These are phyloP conservation scores for Drosophila picticornis DNA, from an alignment of 2,888 invertebrate genomes.

Conservation along the genomic window DNA sequence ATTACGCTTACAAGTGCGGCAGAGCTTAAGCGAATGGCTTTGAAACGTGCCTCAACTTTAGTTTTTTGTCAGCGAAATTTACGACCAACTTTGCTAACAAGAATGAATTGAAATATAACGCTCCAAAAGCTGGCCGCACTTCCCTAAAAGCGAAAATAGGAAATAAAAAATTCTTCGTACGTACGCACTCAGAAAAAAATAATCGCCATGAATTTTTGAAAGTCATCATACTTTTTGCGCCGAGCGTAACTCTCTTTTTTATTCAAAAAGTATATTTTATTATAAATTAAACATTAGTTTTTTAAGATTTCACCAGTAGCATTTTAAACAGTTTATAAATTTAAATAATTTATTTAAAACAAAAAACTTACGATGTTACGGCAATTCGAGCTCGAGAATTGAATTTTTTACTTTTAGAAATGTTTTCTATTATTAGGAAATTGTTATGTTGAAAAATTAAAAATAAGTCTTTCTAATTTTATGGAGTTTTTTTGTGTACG, in stretches of 20 bases:
- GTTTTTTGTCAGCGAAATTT: constrained; percentile 67
- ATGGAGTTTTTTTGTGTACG: neutral
- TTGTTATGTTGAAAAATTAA: neutral
- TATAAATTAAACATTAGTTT: neutral
- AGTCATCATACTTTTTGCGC: neutral
- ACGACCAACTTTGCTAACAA: constrained; percentile 68
- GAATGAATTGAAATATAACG: constrained; percentile 52
- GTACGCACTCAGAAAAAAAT: neutral
- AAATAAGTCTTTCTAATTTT: neutral
- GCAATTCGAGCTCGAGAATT: neutral
- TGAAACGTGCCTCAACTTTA: constrained; percentile 65
- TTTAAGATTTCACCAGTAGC: neutral
- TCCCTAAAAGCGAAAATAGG: neutral
- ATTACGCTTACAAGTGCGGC: constrained; percentile 71
- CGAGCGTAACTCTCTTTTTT: neutral
- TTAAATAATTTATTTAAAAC: neutral
- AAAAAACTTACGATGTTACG: neutral
- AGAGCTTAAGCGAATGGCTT: constrained; percentile 43
- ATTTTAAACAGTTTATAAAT: neutral
- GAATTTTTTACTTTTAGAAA: neutral
- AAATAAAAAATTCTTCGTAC: neutral
- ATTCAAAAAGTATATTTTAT: neutral
- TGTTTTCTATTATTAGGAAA: neutral
- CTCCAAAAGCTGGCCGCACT: neutral
- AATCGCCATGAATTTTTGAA: neutral